These are phyloP conservation scores for Sycophaga agraensis DNA, from an alignment of 1,140 invertebrate genomes.

Conservation along the genomic window DNA sequence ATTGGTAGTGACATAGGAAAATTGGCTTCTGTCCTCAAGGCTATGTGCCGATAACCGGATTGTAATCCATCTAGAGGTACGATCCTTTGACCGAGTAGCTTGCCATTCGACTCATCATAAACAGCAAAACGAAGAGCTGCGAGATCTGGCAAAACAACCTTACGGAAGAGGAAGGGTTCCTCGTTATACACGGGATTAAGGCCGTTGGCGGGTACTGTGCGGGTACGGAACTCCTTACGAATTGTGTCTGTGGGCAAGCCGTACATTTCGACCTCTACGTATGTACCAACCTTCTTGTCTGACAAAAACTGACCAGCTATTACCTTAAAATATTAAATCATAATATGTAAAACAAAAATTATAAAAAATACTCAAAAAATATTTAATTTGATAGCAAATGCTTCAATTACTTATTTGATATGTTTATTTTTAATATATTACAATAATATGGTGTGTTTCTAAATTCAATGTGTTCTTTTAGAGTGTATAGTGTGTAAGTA, in stretches of 20 bases:
- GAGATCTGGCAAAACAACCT: slow-evolving; percentile 96
- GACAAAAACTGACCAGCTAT: slow-evolving; percentile 99
- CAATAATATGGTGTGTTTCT: too few relatives aligned
- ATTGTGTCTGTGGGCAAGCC: slow-evolving; percentile 98
- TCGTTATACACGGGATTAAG: slow-evolving; percentile 98
- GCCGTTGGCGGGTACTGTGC: slow-evolving; percentile 94
- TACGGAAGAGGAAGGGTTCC: slow-evolving; percentile 96
- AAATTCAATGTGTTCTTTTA: too few relatives aligned
- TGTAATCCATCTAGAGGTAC: slow-evolving; percentile 96
- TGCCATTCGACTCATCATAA: slow-evolving; percentile 94
- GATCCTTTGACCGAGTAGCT: slow-evolving; percentile 95
- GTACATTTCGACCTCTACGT: slow-evolving; percentile 99
- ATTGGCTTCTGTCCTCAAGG: slow-evolving; percentile 95
- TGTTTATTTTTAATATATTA: too few relatives aligned
- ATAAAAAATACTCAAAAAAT: too few relatives aligned
- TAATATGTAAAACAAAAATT: not conserved
- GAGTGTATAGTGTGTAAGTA: too few relatives aligned
- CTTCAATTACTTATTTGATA: too few relatives aligned
- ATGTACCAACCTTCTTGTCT: slow-evolving; percentile 98
- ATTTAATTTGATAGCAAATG: too few relatives aligned
- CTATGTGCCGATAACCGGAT: slow-evolving; percentile 96
- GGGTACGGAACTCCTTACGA: slow-evolving; percentile 94
- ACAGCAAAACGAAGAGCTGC: slow-evolving; percentile 97
- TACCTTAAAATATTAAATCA: too few relatives aligned
- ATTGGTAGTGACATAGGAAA: slow-evolving; percentile 98